Base-by-base conservation (phyloP, 2,797 vertebrate species). In the Nyctalus aviator region DNA sequence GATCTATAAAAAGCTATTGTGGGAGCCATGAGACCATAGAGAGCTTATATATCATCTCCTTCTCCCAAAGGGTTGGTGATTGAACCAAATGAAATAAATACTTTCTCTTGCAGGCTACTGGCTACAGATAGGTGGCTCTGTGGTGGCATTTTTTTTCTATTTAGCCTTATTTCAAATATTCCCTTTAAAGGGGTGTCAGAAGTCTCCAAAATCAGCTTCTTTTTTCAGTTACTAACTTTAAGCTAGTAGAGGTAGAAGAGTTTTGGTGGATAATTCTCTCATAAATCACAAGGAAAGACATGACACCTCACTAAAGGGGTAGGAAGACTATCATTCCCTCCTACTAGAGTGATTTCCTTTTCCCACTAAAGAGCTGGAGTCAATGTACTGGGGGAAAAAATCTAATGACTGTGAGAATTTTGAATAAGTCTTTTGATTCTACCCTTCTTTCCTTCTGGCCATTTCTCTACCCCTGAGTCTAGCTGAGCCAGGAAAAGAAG, bases 101-200 rank as follows among this genome's bases (percentile, higher is more conserved):
- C 20, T 93, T 87, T 21, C 23, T 90, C 32, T 77, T 89, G 13
- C 15, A 96, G 79, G 13, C 50, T 77, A 41, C 8, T 68, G 32
- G 23, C 15, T 68, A 44, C 32, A 78, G 6, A 41, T 46, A n/a
- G n/a, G 46, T 48, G 41, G 8, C 44, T 83, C n/a, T 55, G 17
- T 30, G 8, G 57, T 35, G 32, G 27, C 37, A 35, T 87, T 50
- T 72, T 59, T 83, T 44, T 85, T 72, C 46, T 41, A 10, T 12
- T 62, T 8, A 71, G 35, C 25, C 78, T 5, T 64, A 86, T 76
- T 81, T 95, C 75, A 95, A 79, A 93, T 76, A 12, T 59, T 88
- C 37, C 15, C 6, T 75, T 79, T 55, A 44, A 83, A 90, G 21
- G 78, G 32, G 44, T 9, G 53, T 76, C n/a, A 83, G 81, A 88